Evolutionary conservation across 2,888 invertebrate species (phyloP).

Genomic region (Pachymerium ferrugineum): DNA sequence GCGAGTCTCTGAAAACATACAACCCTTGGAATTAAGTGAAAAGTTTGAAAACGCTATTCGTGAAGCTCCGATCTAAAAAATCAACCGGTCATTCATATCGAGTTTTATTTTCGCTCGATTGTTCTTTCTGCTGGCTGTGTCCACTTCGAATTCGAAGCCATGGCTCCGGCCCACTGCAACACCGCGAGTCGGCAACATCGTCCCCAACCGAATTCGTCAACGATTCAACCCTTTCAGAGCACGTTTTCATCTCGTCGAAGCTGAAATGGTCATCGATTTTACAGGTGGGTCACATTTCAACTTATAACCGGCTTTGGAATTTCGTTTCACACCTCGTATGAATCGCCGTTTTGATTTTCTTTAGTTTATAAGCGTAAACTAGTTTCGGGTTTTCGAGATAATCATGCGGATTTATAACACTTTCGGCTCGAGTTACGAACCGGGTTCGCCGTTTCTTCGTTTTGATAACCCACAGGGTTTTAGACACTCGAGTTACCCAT

Average conservation of each 20-base stretch:
- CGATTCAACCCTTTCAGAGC: neutral
- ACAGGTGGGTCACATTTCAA: neutral
- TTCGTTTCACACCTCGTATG: no score
- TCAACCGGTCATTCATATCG: no score
- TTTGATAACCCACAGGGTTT: no score
- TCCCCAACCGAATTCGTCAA: neutral
- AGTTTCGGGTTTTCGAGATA: neutral
- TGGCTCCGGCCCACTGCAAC: neutral
- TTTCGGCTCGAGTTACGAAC: neutral
- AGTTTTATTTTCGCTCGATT: no score
- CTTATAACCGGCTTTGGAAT: no score
- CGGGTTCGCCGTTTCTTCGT: neutral
- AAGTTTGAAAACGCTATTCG: no score
- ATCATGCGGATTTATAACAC: no score
- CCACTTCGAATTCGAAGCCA: neutral
- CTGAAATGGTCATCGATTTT: slow-evolving; percentile 3
- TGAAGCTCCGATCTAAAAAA: no score
- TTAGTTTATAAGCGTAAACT: no score
- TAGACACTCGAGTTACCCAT: no score
- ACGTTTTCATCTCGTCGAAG: neutral
- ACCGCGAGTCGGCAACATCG: neutral
- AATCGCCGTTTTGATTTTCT: neutral
- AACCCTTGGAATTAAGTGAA: no score
- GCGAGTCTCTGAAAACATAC: no score
- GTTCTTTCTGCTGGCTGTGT: neutral